Conservation (phyloP, 2,888 invertebrate species). For the Cataglyphis livida region DNA sequence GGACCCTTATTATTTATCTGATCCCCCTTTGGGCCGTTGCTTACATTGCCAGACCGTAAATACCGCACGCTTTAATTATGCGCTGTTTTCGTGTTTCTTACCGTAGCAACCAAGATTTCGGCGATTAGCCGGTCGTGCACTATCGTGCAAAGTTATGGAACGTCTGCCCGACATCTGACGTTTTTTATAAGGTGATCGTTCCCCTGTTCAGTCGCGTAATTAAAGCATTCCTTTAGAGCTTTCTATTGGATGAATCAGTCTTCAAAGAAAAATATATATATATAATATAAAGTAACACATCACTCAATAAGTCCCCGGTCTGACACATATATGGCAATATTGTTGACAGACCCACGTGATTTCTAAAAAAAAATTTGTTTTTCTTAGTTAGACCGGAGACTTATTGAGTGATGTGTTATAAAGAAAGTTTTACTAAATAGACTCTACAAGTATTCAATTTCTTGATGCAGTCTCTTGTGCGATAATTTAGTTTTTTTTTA, state of each 20-base stretch:
- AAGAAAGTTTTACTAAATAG: not conserved
- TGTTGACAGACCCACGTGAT: no score
- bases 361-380: no score
- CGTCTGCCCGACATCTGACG: slow-evolving; percentile 25
- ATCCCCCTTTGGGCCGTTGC: slow-evolving; percentile 39
- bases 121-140: slow-evolving; percentile 22
- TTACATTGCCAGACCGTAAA: slow-evolving; percentile 61
- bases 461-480: not conserved
- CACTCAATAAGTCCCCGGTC: no score
- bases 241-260: not conserved
- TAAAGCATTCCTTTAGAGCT: slow-evolving; percentile 49
- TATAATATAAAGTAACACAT: no score
- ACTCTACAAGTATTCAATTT: not conserved
- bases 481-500: not conserved
- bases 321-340: no score
- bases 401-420: not conserved
- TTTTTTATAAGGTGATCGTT: slow-evolving; percentile 51
- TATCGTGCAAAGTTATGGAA: slow-evolving; percentile 28
- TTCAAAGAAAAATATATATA: not conserved
- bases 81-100: slow-evolving; percentile 30
- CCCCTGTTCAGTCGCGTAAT: slow-evolving; percentile 43
- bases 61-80: slow-evolving; percentile 58
- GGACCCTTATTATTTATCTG: slow-evolving; percentile 60
- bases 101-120: slow-evolving; percentile 37
- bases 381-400: no score